Evolutionary conservation across 1,140 invertebrate genomes (phyloP), one percentile per base, ranked within the genome.

Genomic region (Galendromus occidentalis): DNA sequence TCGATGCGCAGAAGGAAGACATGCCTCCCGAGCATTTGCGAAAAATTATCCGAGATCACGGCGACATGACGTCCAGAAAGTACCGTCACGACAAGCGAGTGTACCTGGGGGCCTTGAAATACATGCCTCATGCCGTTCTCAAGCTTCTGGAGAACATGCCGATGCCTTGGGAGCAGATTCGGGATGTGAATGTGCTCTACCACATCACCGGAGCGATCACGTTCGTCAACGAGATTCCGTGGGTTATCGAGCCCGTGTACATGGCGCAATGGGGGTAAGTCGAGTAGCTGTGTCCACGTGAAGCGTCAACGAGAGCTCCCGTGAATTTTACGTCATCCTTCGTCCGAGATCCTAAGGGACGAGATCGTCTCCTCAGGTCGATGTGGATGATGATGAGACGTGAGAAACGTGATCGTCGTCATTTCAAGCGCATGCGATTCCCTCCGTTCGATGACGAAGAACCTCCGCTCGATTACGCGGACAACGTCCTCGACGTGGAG

Each of bases 381-480:
- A 99, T 99, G 94, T 99, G 96, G 96, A 97, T 99, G 69, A 98
- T 98, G 91, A 98, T 99, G 94, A 80, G 96, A 70, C 81, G 96
- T 69, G 96, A 99, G 74, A 99, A 99, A 76, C 79, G 96, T 68
- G 96, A 99, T 82, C 84, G 96, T 74, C 82, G 95, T 42, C 96
- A 99, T 77, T 99, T 99, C 74, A 97, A 99, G 76, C 81, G 96
- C 69, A 99, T 99, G 96, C 81, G 96, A 70, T 99, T 99, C 75
- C 96, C 96, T 33, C 96, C 96, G 1, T 99, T 99, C 77, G 96
- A 99, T 77, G 96, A 99, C 79, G 96, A 99, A 79, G 96, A 99
- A 81, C 96, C 96, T 39, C 95, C 96, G 0, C 78, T 99, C 29
- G 96, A 99, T 79, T 99, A 98, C 76, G 93, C 94, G 41, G 96